Evolutionary conservation across 2,113 vertebrate species (phyloP).

Genomic region (Bos indicus): DNA sequence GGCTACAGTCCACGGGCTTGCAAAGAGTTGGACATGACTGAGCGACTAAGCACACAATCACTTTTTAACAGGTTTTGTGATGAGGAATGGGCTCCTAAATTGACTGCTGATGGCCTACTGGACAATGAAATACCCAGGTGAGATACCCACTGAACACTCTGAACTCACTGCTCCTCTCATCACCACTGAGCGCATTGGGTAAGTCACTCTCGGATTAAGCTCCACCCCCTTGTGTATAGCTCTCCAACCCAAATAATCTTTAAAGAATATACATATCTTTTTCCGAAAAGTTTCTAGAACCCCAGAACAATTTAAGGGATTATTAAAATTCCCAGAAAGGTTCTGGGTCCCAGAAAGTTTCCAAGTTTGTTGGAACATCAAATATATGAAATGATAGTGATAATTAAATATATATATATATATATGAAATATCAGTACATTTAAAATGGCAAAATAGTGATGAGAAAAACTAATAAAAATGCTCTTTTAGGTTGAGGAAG

Average conservation of each 20-base stretch:
- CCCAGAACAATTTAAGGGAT: too few relatives aligned
- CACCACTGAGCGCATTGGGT: fast-evolving
- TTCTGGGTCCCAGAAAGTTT: too few relatives aligned
- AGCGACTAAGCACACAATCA: neutral
- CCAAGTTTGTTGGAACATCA: too few relatives aligned
- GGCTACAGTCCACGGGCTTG: fast-evolving
- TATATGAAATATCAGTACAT: neutral
- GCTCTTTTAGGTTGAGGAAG: neutral
- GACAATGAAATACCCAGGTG: too few relatives aligned
- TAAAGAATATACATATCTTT: neutral
- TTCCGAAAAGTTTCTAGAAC: neutral
- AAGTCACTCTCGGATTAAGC: neutral
- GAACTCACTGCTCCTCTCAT: neutral
- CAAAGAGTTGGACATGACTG: neutral
- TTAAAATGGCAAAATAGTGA: neutral
- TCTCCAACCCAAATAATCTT: neutral
- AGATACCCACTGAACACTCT: neutral
- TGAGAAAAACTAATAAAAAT: neutral
- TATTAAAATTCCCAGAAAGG: too few relatives aligned
- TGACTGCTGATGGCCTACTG: neutral
- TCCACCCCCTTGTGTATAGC: too few relatives aligned
- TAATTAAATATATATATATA: neutral
- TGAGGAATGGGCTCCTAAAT: neutral
- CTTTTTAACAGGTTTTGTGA: neutral
- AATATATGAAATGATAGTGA: too few relatives aligned